phyloP scores from a whole-genome alignment of 1,140 invertebrate genomes.

The Scylla paramamosain region DNA sequence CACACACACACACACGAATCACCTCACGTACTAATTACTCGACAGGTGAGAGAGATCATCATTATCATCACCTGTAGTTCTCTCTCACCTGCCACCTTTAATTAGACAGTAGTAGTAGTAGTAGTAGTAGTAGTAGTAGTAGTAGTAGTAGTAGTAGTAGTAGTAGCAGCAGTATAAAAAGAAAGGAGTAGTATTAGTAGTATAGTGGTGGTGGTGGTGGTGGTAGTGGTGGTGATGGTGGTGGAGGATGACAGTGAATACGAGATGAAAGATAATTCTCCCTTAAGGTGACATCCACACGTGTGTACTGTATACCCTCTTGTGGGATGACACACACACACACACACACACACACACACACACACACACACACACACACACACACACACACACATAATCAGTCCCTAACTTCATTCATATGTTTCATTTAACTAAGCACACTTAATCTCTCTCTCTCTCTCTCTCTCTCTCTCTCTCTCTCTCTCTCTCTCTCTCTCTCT shows the following conservation, averaged over 20 bases:
- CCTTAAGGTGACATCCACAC: too few species aligned
- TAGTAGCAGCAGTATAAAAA: neutral
- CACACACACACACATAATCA: neutral
- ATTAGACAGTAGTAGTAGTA: too few species aligned
- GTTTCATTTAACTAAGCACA: too few species aligned
- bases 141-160: neutral
- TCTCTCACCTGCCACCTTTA: neutral
- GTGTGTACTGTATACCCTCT: too few species aligned
- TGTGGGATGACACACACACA: neutral
- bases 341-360: conserved; percentile 41
- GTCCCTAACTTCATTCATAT: neutral
- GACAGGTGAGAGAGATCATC: too few species aligned
- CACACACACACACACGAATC: neutral
- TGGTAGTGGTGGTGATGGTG: neutral
- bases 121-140: neutral
- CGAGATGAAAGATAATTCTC: too few species aligned
- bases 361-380: conserved; percentile 15
- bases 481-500: neutral
- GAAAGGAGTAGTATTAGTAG: neutral
- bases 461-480: too few species aligned
- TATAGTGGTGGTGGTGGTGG: neutral
- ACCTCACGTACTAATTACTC: neutral
- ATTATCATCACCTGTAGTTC: neutral
- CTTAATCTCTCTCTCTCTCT: too few species aligned
- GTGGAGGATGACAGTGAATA: too few species aligned